phyloP scores from a whole-genome alignment of 2,888 invertebrate genomes.

The Dorcus hopei region DNA sequence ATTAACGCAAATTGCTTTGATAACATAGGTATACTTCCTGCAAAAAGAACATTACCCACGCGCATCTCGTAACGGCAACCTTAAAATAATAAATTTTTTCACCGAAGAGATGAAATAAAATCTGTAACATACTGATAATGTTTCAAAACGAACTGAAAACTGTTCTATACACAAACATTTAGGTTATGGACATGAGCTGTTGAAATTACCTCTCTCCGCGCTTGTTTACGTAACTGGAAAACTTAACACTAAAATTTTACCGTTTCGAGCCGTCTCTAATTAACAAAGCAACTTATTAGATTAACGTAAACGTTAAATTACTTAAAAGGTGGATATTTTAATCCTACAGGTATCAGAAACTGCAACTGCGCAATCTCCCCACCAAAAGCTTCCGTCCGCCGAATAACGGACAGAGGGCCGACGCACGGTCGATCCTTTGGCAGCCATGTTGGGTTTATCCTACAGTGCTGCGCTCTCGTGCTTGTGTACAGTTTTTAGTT shows the following conservation, averaged over 20 bases:
- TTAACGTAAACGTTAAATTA: not conserved
- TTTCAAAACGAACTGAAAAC: not conserved
- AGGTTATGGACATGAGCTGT: too few species aligned
- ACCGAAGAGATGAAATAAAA: not conserved
- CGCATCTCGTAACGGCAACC: not conserved
- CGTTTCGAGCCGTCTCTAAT: too few species aligned
- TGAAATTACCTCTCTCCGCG: too few species aligned
- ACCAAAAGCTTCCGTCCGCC: constrained; percentile 5
- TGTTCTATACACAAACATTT: not conserved
- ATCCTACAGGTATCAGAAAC: constrained; percentile 2
- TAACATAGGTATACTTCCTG: too few species aligned
- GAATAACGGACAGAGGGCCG: not conserved
- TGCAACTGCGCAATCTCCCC: constrained; percentile 17
- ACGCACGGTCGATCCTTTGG: constrained; percentile 19
- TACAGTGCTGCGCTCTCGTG: constrained; percentile 41
- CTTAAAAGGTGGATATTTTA: not conserved
- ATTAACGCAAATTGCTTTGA: too few species aligned
- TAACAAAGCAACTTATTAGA: too few species aligned
- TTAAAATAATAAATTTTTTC: not conserved
- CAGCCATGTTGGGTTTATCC: constrained; percentile 46
- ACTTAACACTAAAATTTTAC: too few species aligned
- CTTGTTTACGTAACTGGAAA: too few species aligned
- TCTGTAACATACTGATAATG: not conserved
- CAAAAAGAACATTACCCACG: not conserved
- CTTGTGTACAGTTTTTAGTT: constrained; percentile 17